Conservation (phyloP, 2,797 vertebrate genomes). For the Ibycter americanus region DNA sequence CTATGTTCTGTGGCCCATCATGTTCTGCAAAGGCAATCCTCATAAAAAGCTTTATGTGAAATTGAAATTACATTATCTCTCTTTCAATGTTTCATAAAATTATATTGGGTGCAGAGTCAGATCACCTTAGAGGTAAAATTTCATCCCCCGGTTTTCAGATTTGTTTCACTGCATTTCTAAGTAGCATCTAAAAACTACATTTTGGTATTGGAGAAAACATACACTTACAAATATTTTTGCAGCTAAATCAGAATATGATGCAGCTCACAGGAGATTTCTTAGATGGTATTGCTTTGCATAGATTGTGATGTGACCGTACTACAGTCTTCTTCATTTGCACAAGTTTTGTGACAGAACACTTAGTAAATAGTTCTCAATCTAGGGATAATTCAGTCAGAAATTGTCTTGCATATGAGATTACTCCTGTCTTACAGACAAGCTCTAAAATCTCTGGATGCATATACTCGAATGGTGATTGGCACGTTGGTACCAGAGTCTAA, state of each 20-base stretch:
- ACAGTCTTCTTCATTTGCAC: not conserved
- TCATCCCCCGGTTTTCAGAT: not conserved
- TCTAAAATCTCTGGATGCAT: not conserved
- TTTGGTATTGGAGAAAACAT: not conserved
- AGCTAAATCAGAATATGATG: not conserved
- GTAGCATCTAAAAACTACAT: not conserved
- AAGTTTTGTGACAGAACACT: not conserved
- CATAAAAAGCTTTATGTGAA: not conserved
- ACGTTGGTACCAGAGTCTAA: not conserved
- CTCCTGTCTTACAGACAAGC: not conserved
- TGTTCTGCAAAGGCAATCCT: not conserved
- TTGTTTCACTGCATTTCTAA: not conserved
- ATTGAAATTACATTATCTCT: not conserved
- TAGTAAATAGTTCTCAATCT: not conserved
- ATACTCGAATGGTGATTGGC: not conserved
- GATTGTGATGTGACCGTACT: not conserved
- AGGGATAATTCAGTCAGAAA: not conserved
- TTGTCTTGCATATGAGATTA: not conserved
- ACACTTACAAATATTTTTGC: not conserved
- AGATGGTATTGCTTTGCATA: not conserved
- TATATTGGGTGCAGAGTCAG: not conserved
- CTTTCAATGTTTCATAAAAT: not conserved
- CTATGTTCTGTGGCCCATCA: not conserved
- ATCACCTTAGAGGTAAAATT: not conserved
- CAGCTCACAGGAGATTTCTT: not conserved